Percentiles rank a stretch among this genome's conserved stretches.
Conservation (phyloP, 2,888 invertebrate species). For the Thecophora atra region DNA sequence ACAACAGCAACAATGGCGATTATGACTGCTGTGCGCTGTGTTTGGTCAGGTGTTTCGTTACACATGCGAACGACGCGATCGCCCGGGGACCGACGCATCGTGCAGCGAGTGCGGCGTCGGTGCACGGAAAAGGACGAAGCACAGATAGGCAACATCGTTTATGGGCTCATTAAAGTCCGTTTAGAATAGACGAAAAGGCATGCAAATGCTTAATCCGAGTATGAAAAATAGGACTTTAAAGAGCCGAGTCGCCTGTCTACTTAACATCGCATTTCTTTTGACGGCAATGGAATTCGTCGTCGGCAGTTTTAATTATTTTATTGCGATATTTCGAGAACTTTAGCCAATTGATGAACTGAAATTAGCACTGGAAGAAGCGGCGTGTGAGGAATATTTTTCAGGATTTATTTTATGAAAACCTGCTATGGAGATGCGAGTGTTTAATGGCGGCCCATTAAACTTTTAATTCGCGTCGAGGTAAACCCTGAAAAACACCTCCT, state of each 20-base stretch:
- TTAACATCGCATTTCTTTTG: background rate
- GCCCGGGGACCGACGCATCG: background rate
- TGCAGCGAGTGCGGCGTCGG: background rate
- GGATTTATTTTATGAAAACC: conserved; percentile 18
- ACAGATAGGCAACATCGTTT: background rate
- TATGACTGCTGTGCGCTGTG: background rate
- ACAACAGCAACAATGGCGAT: background rate
- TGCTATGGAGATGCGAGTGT: conserved; percentile 20
- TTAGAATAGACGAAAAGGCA: background rate
- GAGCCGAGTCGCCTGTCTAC: background rate
- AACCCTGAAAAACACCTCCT: background rate
- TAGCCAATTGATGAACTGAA: background rate
- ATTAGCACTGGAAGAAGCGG: background rate
- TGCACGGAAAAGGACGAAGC: background rate
- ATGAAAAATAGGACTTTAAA: background rate
- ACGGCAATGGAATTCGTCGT: too few species aligned
- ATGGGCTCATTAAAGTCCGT: conserved; percentile 27
- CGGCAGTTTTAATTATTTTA: too few species aligned
- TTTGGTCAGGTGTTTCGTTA: conserved; percentile 33
- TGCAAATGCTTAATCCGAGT: background rate
- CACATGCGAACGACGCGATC: background rate
- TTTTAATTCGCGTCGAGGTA: background rate
- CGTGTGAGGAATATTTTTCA: background rate
- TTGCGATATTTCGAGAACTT: conserved; percentile 27
- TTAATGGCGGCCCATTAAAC: conserved; percentile 30